Conservation (phyloP, 2,797 vertebrate species). For the Acridotheres tristis region DNA sequence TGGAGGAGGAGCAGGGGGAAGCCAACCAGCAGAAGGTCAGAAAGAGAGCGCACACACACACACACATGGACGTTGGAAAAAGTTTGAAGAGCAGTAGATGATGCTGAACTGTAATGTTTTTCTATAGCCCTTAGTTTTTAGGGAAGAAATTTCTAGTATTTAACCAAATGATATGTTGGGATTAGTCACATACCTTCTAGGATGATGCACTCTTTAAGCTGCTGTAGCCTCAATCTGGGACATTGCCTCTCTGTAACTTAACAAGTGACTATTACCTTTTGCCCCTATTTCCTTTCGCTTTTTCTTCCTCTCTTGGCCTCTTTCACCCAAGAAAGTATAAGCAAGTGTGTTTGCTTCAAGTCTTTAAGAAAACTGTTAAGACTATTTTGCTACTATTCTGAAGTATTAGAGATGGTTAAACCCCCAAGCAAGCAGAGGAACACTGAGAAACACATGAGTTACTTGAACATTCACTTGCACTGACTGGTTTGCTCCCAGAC, state of each 20-base stretch:
- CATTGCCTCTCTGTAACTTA: rapidly evolving
- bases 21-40: background rate
- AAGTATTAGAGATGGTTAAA: background rate
- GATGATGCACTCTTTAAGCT: background rate
- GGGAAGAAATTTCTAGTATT: background rate
- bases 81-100: background rate
- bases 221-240: background rate
- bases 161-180: background rate
- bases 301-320: background rate
- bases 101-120: background rate
- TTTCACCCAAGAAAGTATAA: background rate
- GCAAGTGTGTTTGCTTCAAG: background rate
- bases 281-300: background rate
- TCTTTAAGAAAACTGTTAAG: background rate
- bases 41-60: background rate
- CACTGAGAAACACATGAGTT: background rate
- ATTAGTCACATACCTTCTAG: background rate
- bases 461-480: background rate
- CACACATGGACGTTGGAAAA: rapidly evolving
- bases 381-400: background rate
- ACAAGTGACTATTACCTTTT: background rate
- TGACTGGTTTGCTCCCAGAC: background rate
- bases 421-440: background rate
- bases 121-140: background rate
- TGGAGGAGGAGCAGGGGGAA: background rate